Conservation (phyloP, 2,113 vertebrate genomes). For the Carlito syrichta region DNA sequence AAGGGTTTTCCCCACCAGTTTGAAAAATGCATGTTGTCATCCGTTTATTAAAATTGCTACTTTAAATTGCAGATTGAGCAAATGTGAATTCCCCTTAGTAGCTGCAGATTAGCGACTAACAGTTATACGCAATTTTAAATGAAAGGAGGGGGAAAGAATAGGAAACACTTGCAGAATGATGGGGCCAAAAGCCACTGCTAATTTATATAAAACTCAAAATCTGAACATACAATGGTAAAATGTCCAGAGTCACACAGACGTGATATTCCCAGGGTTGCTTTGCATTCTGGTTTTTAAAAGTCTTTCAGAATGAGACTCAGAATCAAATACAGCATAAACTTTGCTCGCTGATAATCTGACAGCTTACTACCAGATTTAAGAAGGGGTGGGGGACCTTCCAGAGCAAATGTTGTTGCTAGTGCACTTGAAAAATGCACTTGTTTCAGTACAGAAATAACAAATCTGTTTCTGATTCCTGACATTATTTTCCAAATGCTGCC, state of each 20-base stretch:
- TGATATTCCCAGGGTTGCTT: background rate
- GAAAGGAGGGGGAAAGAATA: background rate
- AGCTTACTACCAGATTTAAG: background rate
- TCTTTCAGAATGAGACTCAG: constrained; percentile 33
- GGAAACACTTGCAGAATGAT: background rate
- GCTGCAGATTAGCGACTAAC: background rate
- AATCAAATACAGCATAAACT: background rate
- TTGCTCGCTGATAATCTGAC: background rate
- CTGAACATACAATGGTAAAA: background rate
- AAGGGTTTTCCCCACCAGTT: background rate
- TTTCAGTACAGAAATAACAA: constrained; percentile 78
- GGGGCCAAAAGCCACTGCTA: background rate
- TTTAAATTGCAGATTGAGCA: constrained; percentile 59
- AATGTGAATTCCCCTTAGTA: constrained; percentile 17
- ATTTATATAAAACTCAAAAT: background rate
- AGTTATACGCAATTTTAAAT: constrained; percentile 27
- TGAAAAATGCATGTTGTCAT: constrained; percentile 54
- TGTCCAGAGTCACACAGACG: background rate
- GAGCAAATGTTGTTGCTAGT: constrained; percentile 54
- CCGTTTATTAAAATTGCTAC: constrained; percentile 60
- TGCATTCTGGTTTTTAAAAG: background rate
- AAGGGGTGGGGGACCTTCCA: background rate
- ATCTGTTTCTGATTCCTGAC: constrained; percentile 86
- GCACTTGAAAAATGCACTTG: constrained; percentile 78
- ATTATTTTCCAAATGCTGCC: constrained; percentile 77